A percentile compares a stretch with the other conserved stretches of the same genome.
Conservation (phyloP, 2,797 vertebrate species). For the Gastrophryne carolinensis region DNA sequence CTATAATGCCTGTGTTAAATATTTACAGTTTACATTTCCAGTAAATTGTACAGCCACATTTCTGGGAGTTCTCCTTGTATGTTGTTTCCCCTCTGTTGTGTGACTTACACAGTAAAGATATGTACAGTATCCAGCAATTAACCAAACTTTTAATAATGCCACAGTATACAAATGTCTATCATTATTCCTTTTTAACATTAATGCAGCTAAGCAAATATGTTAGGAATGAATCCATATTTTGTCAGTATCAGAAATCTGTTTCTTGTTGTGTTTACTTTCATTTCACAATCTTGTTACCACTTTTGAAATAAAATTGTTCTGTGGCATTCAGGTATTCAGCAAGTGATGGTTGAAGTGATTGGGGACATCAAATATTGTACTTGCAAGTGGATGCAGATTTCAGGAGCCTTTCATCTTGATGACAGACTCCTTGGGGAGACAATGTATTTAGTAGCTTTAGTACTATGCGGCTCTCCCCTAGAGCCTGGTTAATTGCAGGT, state of each 20-base stretch:
- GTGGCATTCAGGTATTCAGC: not conserved
- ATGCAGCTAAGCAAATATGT: no score
- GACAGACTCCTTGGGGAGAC: slow-evolving; percentile 29
- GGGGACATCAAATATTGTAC: not conserved
- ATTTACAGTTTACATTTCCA: no score
- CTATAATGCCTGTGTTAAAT: no score
- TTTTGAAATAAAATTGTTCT: slow-evolving; percentile 1
- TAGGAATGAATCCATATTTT: no score
- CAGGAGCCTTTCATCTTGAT: slow-evolving; percentile 22
- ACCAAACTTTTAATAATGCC: no score
- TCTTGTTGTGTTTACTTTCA: not conserved
- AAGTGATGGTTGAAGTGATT: not conserved
- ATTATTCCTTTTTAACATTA: no score
- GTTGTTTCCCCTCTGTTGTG: no score
- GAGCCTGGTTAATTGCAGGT: slow-evolving; percentile 42
- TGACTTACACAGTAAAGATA: no score
- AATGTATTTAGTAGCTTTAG: slow-evolving; percentile 41
- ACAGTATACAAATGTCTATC: no score
- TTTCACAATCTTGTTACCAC: not conserved
- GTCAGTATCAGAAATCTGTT: not conserved
- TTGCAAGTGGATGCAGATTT: slow-evolving; percentile 43
- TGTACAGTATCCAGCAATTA: no score
- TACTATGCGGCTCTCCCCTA: slow-evolving; percentile 28
- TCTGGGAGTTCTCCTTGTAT: no score
- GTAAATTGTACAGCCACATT: no score